Percentiles rank a stretch among this genome's conserved stretches.
Conservation (phyloP, 2,113 vertebrate species). For the Chaenocephalus aceratus region DNA sequence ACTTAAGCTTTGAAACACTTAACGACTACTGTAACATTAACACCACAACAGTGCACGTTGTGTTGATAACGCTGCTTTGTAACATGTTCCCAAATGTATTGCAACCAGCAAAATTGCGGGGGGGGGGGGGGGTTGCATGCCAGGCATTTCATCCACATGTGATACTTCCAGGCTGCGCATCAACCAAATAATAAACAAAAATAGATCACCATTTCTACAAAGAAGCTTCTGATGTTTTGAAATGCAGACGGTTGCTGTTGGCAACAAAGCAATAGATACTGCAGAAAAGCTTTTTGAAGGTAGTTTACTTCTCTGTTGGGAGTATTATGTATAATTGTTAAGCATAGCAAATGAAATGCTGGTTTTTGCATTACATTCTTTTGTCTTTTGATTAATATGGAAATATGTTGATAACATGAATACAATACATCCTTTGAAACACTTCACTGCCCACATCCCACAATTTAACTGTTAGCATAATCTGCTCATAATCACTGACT, state of each 20-base stretch:
- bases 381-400: not conserved
- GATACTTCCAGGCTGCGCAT: not conserved
- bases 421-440: not conserved
- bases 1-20: too few species aligned
- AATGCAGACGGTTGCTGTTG: conserved; percentile 69
- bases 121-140: too few species aligned
- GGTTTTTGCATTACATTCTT: conserved; percentile 7
- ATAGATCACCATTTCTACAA: conserved; percentile 47
- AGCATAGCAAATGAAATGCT: not conserved
- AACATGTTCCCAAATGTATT: too few species aligned
- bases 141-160: too few species aligned
- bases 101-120: too few species aligned
- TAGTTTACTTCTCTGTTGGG: conserved; percentile 17
- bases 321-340: conserved; percentile 12
- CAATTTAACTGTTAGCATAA: conserved; percentile 9
- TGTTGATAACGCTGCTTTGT: too few species aligned
- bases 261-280: conserved; percentile 34
- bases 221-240: conserved; percentile 57
- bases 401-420: not conserved
- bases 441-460: not conserved
- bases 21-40: too few species aligned
- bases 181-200: conserved; percentile 51
- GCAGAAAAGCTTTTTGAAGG: conserved; percentile 40
- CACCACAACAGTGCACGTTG: too few species aligned
- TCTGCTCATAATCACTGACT: conserved; percentile 29